Base-by-base conservation (phyloP, 2,113 vertebrate species). In the Caloenas nicobarica region DNA sequence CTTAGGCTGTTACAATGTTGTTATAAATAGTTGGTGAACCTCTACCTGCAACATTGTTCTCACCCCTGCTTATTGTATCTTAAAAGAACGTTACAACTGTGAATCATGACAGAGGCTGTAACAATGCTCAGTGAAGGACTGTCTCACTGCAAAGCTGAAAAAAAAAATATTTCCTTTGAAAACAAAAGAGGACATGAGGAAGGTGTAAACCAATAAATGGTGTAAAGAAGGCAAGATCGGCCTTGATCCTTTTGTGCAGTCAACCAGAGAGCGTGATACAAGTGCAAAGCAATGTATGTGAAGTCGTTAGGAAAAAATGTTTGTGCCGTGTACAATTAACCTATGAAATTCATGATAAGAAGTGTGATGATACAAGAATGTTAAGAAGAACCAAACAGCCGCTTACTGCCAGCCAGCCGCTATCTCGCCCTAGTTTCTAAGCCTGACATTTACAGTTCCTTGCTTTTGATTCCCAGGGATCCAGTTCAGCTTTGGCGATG, bases 281-380 rank as follows among this genome's bases (percentile, higher is more conserved):
- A 95, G 56, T 83, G 48, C 82, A 86, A 81, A 96, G 38, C 86
- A 94, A 93, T 85, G 80, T 68, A 94, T 83, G 57, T 93, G 82
- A 93, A 94, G 77, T 91, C 90, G 56, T 72, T 68, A 81, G 80
- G 93, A 90, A 93, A 96, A 96, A 88, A 96, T 88, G 81, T 83
- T 81, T 50, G 73, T 77, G 76, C 91, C 3, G 1, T 33, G 76
- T 69, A 78, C 68, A 51, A 71, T 66, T 80, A 93, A 91, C 46
- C 73, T 91, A 42, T 51, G 51, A 90, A 74, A 61, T 61, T 48
- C 46, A 56, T 6, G 36, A 62, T 62, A 90, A 86, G 61, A 48
- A 91, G 60, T 34, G 60, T 25, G 40, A 64, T 84, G 77, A 16
- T 19, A 60, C 33, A 84, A 79, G 34, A 66, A 71, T n/a, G 36